These are phyloP conservation scores for Pseudochaenichthys georgianus DNA, from an alignment of 2,797 vertebrate genomes.

Conservation along the genomic window DNA sequence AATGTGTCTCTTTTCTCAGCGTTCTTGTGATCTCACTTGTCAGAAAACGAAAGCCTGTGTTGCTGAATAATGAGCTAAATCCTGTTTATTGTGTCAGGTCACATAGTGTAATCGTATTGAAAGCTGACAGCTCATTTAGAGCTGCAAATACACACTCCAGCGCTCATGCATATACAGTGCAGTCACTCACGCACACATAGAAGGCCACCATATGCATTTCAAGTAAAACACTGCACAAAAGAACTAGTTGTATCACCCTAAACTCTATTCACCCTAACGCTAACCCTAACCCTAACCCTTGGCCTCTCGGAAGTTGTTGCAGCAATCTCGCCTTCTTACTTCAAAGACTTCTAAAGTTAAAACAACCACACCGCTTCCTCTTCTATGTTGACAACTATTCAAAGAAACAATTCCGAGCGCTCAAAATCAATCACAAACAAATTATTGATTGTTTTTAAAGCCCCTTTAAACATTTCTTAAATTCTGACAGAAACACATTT, in stretches of 20 bases:
- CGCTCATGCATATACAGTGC: constrained; percentile 62
- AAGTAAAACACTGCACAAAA: constrained; percentile 10
- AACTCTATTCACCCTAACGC: no score
- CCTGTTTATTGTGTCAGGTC: constrained; percentile 55
- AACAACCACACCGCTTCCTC: background rate
- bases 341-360: background rate
- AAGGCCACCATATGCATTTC: constrained; percentile 66
- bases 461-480: background rate
- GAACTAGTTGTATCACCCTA: no score
- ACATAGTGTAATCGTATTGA: constrained; percentile 42
- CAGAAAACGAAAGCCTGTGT: constrained; percentile 3
- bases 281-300: no score
- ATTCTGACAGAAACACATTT: constrained; percentile 13
- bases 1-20: background rate
- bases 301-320: background rate
- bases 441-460: background rate
- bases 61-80: constrained; percentile 44
- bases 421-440: background rate
- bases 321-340: no score
- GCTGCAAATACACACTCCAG: constrained; percentile 48
- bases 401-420: background rate
- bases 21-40: background rate
- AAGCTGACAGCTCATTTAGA: constrained; percentile 66
- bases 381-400: background rate
- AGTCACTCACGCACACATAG: constrained; percentile 41